Conservation (phyloP, 2,888 invertebrate species). For the Oxystoma pomonae region DNA sequence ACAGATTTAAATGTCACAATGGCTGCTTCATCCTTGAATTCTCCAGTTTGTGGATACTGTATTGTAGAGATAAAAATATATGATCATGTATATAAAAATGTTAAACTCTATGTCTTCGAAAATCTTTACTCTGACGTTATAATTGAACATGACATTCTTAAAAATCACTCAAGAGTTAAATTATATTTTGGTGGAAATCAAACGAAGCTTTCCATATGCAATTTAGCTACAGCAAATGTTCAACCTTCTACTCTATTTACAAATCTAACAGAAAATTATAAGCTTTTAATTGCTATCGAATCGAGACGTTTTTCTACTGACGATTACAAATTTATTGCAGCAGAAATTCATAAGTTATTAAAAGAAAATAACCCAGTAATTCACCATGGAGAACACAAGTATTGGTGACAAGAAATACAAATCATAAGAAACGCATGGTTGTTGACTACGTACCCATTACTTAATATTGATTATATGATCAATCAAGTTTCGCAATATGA, state of each 20-base stretch:
- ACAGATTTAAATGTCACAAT: conserved; percentile 1
- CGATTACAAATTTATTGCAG: not conserved
- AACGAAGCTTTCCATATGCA: not conserved
- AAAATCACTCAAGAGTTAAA: not conserved
- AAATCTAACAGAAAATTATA: not conserved
- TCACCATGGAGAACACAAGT: not conserved
- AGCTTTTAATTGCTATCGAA: not conserved
- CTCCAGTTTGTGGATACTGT: conserved; percentile 1
- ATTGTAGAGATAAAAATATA: not conserved
- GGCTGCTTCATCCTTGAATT: conserved; percentile 1
- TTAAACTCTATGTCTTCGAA: conserved; percentile 2
- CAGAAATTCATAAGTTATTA: conserved; percentile 2
- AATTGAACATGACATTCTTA: not conserved
- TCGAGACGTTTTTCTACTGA: not conserved
- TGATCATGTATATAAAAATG: not conserved
- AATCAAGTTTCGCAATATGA: too few species aligned
- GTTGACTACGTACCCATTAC: too few species aligned
- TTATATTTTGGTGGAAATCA: not conserved
- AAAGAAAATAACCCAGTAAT: not conserved
- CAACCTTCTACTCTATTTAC: not conserved
- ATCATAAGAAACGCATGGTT: conserved; percentile 4
- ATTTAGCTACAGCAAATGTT: not conserved
- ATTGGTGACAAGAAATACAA: not conserved
- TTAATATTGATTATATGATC: too few species aligned
- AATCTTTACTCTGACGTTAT: not conserved